phyloP scores from a whole-genome alignment of 2,888 invertebrate species.

The Phlogophora meticulosa region DNA sequence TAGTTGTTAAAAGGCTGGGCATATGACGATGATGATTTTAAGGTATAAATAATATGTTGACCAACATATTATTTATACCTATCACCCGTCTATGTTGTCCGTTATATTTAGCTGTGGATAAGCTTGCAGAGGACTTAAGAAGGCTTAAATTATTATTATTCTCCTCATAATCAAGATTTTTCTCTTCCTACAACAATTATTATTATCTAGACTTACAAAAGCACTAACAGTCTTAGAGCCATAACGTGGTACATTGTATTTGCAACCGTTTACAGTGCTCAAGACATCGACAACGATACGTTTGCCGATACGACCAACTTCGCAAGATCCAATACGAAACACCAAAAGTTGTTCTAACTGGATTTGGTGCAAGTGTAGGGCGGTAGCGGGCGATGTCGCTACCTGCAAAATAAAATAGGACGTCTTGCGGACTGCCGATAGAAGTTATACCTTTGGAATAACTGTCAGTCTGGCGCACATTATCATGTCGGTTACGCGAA shows the following conservation, averaged over 20 bases:
- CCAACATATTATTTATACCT: too few species aligned
- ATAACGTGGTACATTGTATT: slow-evolving; percentile 58
- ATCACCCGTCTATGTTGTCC: too few species aligned
- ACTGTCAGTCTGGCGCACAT: too few species aligned
- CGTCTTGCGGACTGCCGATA: too few species aligned
- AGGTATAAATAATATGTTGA: too few species aligned
- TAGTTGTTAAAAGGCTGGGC: too few species aligned
- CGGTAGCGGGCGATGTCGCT: slow-evolving; percentile 13
- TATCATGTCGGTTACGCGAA: too few species aligned
- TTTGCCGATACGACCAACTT: slow-evolving; percentile 79
- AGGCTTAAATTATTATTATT: not conserved
- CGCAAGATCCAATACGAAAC: slow-evolving; percentile 74
- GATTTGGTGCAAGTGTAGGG: slow-evolving; percentile 58
- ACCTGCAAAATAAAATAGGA: not conserved
- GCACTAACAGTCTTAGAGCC: slow-evolving; percentile 45
- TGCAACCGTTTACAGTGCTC: slow-evolving; percentile 60
- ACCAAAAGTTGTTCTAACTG: slow-evolving; percentile 75
- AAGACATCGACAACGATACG: slow-evolving; percentile 75
- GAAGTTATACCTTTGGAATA: too few species aligned
- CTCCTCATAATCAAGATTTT: not conserved
- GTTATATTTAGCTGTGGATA: too few species aligned
- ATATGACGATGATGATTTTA: too few species aligned
- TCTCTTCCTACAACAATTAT: not conserved
- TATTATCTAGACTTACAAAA: slow-evolving; percentile 6
- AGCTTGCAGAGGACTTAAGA: too few species aligned